These are phyloP conservation scores for Pinna nobilis DNA, from an alignment of 1,140 invertebrate genomes.

Conservation along the genomic window DNA sequence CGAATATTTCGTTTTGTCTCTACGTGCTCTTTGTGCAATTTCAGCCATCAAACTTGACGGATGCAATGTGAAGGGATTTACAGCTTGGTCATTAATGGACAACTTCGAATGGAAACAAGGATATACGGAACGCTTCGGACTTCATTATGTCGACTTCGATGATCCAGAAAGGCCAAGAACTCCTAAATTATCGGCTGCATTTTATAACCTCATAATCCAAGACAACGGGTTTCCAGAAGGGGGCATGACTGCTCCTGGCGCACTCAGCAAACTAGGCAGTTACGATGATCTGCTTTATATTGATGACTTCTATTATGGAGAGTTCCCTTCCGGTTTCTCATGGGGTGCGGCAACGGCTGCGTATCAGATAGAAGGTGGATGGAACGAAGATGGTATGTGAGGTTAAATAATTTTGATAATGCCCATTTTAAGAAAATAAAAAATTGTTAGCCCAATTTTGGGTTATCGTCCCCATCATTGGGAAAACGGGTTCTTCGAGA, in stretches of 20 bases:
- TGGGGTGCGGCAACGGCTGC: slow-evolving; percentile 74
- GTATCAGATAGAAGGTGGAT: slow-evolving; percentile 75
- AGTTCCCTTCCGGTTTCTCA: slow-evolving; percentile 71
- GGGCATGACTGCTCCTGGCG: slow-evolving; percentile 15
- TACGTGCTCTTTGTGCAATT: slow-evolving; percentile 6
- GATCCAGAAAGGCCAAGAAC: slow-evolving; percentile 80
- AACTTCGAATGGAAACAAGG: slow-evolving; percentile 85
- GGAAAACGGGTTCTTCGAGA: too few species aligned
- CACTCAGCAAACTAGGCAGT: neutral
- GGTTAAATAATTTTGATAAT: too few species aligned
- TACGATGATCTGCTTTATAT: slow-evolving; percentile 27
- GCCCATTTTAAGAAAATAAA: too few species aligned
- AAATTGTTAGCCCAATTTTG: too few species aligned
- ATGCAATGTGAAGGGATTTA: slow-evolving; percentile 82
- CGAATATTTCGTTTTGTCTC: slow-evolving; percentile 4
- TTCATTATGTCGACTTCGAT: slow-evolving; percentile 84
- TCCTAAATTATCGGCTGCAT: slow-evolving; percentile 77
- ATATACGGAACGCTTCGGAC: slow-evolving; percentile 80
- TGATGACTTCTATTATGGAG: slow-evolving; percentile 57
- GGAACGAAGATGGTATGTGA: slow-evolving; percentile 71
- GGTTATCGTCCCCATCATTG: too few species aligned
- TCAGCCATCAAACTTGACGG: slow-evolving; percentile 77
- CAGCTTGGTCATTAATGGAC: slow-evolving; percentile 85
- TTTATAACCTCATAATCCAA: slow-evolving; percentile 45
- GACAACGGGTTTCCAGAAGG: slow-evolving; percentile 50